phyloP scores from a whole-genome alignment of 2,113 vertebrate genomes.

The Petrocephalus microphthalmus region DNA sequence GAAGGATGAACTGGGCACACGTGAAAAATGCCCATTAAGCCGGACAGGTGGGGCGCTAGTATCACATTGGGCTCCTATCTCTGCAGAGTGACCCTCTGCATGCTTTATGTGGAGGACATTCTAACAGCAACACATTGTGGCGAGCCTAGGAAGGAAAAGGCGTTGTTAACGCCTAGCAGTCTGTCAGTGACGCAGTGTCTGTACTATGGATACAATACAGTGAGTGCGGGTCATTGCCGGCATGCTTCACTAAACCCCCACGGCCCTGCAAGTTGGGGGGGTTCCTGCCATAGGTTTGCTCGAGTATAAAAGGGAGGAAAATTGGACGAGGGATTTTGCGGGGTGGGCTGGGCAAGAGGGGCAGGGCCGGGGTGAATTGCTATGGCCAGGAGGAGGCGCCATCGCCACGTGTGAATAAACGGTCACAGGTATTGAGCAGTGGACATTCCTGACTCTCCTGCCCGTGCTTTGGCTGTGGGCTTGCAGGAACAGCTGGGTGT shows the following conservation, averaged over 20 bases:
- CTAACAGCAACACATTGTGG: neutral
- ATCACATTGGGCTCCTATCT: neutral
- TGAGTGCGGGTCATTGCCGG: neutral
- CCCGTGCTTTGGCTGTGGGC: constrained; percentile 35
- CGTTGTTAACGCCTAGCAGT: neutral
- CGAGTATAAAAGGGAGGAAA: neutral
- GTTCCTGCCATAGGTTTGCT: neutral
- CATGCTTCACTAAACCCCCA: neutral
- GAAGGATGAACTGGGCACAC: neutral
- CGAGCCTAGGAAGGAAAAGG: neutral
- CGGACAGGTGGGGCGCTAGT: neutral
- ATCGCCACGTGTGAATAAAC: constrained; percentile 13
- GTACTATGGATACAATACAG: neutral
- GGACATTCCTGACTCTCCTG: constrained; percentile 27
- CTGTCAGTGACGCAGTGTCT: neutral
- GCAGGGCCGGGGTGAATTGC: neutral
- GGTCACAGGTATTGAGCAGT: constrained; percentile 29
- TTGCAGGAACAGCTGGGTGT: constrained; percentile 9
- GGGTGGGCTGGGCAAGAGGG: neutral
- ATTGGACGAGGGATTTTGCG: neutral
- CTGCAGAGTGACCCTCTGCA: neutral
- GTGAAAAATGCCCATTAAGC: neutral
- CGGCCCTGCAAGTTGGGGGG: neutral
- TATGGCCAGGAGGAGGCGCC: neutral
- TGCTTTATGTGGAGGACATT: neutral